phyloP scores from a whole-genome alignment of 1,140 invertebrate species.

The Drosophila truncata region DNA sequence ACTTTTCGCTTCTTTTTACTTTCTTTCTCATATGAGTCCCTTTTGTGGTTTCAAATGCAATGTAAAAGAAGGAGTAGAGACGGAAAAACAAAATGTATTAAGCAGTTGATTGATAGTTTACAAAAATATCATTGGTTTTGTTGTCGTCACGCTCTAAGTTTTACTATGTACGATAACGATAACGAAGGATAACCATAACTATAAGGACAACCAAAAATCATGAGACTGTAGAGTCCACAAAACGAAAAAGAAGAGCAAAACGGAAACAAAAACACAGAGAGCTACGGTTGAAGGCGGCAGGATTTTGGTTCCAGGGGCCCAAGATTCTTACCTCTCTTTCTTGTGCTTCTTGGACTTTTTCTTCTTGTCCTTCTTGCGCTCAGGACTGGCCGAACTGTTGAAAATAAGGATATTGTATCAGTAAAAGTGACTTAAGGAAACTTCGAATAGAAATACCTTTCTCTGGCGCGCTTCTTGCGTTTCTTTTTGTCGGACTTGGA shows the following conservation, averaged over 20 bases:
- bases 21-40: constrained; percentile 85
- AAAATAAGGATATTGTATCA: neutral
- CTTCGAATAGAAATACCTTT: constrained; percentile 59
- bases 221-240: constrained; percentile 38
- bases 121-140: constrained; percentile 49
- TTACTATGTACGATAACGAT: constrained; percentile 37
- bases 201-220: constrained; percentile 28
- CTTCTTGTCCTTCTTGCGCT: constrained; percentile 89
- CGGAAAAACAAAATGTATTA: constrained; percentile 83
- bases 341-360: constrained; percentile 90
- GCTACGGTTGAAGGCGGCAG: constrained; percentile 51
- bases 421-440: neutral
- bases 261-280: constrained; percentile 58
- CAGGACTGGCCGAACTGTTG: constrained; percentile 87
- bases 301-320: constrained; percentile 3
- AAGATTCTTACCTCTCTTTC: constrained; percentile 88
- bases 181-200: constrained; percentile 24
- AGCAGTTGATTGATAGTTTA: constrained; percentile 76
- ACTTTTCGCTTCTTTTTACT: constrained; percentile 85
- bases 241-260: constrained; percentile 3
- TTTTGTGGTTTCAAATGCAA: constrained; percentile 83
- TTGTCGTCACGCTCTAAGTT: constrained; percentile 44
- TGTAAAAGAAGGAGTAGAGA: constrained; percentile 84
- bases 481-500: constrained; percentile 87
- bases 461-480: constrained; percentile 81